Percentiles rank a stretch among this genome's conserved stretches.
phyloP scores from a whole-genome alignment of 2,797 vertebrate genomes.

The Eulemur albifrons region DNA sequence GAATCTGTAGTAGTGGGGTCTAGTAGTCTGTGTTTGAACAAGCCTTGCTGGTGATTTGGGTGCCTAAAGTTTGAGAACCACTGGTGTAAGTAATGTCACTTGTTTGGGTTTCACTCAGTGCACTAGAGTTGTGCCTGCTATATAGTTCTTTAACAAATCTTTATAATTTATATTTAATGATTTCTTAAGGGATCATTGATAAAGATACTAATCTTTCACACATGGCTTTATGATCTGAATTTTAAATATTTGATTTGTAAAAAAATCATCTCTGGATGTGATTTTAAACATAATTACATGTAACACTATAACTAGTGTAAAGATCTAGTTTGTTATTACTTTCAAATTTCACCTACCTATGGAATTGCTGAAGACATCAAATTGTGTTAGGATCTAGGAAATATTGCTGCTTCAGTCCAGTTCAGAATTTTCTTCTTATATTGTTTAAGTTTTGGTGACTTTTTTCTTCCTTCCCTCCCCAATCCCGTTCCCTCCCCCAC shows the following conservation, averaged over 20 bases:
- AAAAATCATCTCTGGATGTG: not conserved
- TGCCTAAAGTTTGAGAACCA: not conserved
- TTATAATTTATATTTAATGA: not conserved
- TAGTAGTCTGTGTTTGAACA: not conserved
- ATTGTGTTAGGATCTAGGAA: not conserved
- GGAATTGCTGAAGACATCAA: not conserved
- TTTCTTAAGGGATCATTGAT: not conserved
- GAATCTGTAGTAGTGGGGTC: not conserved
- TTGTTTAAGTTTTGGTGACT: not conserved
- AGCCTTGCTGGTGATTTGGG: not conserved
- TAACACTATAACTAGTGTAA: not conserved
- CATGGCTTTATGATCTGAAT: not conserved
- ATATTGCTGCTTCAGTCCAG: not conserved
- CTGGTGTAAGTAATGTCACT: not conserved
- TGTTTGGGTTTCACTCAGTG: not conserved
- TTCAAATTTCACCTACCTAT: not conserved
- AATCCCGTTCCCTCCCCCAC: accelerated
- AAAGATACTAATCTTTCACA: not conserved
- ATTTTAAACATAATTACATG: not conserved
- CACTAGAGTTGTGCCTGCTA: not conserved
- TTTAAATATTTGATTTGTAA: not conserved
- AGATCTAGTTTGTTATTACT: not conserved
- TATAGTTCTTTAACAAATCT: accelerated
- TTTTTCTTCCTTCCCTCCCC: not conserved
- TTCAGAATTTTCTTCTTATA: not conserved